A percentile compares a stretch with the other conserved stretches of the same genome.
These are phyloP conservation scores for Microctenopoma stevenorrisi DNA, from an alignment of 2,797 vertebrate species.

Conservation along the genomic window DNA sequence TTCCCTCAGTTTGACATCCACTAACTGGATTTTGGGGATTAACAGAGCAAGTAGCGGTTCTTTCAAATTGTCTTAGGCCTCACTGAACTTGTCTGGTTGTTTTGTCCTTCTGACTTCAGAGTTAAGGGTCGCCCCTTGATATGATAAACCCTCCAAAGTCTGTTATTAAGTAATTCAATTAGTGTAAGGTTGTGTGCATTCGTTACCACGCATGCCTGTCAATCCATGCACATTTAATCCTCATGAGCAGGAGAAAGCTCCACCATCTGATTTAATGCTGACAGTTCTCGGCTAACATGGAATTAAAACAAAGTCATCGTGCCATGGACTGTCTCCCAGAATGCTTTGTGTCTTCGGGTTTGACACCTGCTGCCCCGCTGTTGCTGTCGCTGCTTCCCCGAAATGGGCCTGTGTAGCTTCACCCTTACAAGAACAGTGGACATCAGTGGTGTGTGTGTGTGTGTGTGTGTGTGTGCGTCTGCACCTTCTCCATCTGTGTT, in stretches of 20 bases:
- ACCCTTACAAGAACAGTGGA: conserved; percentile 56
- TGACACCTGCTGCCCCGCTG: conserved; percentile 19
- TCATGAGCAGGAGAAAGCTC: conserved; percentile 20
- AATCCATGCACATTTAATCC: conserved; percentile 16
- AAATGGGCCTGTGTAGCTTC: conserved; percentile 67
- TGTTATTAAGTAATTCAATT: conserved; percentile 68
- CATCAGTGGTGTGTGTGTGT: conserved; percentile 20
- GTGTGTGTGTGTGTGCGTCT: conserved; percentile 31
- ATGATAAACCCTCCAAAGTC: conserved; percentile 65
- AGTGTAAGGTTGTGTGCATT: conserved; percentile 37
- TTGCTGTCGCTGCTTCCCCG: conserved; percentile 41
- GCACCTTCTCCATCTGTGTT: conserved; percentile 69
- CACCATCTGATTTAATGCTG: conserved; percentile 31
- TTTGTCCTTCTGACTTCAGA: conserved; percentile 53
- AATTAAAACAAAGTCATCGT: conserved; percentile 33
- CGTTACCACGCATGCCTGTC: conserved; percentile 12
- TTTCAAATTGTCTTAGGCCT: conserved; percentile 69
- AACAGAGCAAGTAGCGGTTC: conserved; percentile 59
- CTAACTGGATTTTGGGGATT: conserved; percentile 73
- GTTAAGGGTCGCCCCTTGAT: conserved; percentile 61
- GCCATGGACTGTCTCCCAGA: conserved; percentile 33
- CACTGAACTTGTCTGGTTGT: conserved; percentile 62
- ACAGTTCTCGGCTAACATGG: conserved; percentile 30
- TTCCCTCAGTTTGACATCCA: conserved; percentile 40
- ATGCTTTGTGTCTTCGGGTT: conserved; percentile 47